phyloP scores from a whole-genome alignment of 2,888 invertebrate species.

The Andrena bicolor region DNA sequence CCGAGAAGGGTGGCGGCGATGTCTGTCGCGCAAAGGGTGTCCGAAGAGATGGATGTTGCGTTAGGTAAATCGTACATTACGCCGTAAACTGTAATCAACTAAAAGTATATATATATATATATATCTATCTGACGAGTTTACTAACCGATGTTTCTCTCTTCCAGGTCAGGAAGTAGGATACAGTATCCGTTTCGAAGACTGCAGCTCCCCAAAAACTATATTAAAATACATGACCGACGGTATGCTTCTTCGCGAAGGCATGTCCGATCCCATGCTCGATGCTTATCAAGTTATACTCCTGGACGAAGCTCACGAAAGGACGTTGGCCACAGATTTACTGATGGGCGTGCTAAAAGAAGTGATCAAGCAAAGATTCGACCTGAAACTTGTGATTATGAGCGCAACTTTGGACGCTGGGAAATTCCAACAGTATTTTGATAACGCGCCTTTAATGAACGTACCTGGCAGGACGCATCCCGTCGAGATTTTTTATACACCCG shows the following conservation, averaged over 20 bases:
- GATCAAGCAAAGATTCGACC: conserved; percentile 94
- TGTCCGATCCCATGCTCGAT: conserved; percentile 99
- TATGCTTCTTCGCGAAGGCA: conserved; percentile 99
- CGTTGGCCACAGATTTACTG: conserved; percentile 98
- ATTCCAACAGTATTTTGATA: conserved; percentile 99
- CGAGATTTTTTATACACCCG: conserved; percentile 99
- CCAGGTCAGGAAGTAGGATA: conserved; percentile 95
- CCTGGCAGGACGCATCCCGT: conserved; percentile 98
- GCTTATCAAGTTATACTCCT: conserved; percentile 97
- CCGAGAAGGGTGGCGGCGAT: conserved; percentile 99
- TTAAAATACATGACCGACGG: conserved; percentile 99
- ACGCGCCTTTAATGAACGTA: conserved; percentile 99
- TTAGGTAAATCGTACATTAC: conserved; percentile 86
- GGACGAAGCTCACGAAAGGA: conserved; percentile 99
- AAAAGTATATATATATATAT: not conserved
- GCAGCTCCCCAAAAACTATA: conserved; percentile 96
- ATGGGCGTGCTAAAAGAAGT: conserved; percentile 99
- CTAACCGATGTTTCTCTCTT: conserved; percentile 13
- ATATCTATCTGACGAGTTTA: too few species aligned
- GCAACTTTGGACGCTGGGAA: conserved; percentile 99
- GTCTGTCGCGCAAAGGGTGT: conserved; percentile 99
- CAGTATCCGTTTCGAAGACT: conserved; percentile 99
- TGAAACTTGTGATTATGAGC: conserved; percentile 99
- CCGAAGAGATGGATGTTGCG: conserved; percentile 99
- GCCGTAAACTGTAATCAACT: not conserved